phyloP scores from a whole-genome alignment of 2,113 vertebrate genomes.

The Anoura caudifer region DNA sequence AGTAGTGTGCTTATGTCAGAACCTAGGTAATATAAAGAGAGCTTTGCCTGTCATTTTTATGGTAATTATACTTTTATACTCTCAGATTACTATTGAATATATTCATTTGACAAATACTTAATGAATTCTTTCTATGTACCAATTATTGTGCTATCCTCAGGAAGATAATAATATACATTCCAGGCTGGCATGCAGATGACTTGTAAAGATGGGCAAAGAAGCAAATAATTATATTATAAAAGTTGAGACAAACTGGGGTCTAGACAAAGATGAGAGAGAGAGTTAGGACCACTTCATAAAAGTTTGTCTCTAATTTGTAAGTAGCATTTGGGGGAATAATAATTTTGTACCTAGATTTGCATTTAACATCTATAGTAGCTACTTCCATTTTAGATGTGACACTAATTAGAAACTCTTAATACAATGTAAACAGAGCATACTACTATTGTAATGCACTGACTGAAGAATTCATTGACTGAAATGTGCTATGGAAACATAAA shows the following conservation, averaged over 20 bases:
- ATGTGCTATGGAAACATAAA: neutral
- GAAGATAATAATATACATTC: neutral
- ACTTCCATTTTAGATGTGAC: neutral
- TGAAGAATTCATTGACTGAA: constrained; percentile 14
- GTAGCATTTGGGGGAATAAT: neutral
- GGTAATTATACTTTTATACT: neutral
- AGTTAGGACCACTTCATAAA: neutral
- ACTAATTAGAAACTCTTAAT: neutral
- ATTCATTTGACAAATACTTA: constrained; percentile 35
- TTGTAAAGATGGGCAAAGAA: neutral
- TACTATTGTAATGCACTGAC: neutral
- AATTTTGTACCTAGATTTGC: neutral
- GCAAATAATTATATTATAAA: constrained; percentile 30
- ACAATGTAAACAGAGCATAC: neutral
- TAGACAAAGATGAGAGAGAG: neutral
- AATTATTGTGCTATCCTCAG: constrained; percentile 22
- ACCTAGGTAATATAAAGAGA: neutral
- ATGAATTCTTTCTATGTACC: neutral
- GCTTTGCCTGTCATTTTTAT: constrained; percentile 23
- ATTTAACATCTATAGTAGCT: neutral
- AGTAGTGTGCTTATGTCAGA: neutral
- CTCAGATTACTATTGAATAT: neutral
- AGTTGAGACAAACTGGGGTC: neutral
- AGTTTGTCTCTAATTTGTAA: neutral
- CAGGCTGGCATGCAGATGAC: neutral